phyloP scores from a whole-genome alignment of 2,888 invertebrate species.

The Aplocera efformata region DNA sequence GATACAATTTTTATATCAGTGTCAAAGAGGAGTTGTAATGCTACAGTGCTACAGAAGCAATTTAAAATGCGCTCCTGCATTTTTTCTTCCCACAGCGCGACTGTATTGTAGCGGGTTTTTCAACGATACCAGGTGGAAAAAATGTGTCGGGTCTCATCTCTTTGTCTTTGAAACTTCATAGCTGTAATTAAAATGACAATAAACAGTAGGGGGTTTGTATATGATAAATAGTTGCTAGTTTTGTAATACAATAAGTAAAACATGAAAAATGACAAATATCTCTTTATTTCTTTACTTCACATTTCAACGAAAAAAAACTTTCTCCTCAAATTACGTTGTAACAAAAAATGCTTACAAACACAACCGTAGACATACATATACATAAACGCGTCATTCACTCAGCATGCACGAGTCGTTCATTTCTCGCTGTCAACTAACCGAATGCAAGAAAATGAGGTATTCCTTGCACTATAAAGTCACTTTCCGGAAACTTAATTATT shows the following conservation, averaged over 20 bases:
- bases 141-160: too few species aligned
- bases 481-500: slow-evolving; percentile 1
- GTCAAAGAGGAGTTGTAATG: too few species aligned
- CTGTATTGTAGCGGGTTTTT: too few species aligned
- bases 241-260: slow-evolving; percentile 36
- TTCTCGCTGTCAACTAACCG: slow-evolving; percentile 5
- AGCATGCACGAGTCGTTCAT: slow-evolving; percentile 2
- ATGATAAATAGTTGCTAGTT: too few species aligned
- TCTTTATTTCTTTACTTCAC: slow-evolving; percentile 37
- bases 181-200: too few species aligned
- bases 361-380: slow-evolving; percentile 54
- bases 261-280: slow-evolving; percentile 46
- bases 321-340: slow-evolving; percentile 56
- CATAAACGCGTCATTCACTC: slow-evolving; percentile 20
- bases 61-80: too few species aligned
- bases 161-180: too few species aligned
- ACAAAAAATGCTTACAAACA: slow-evolving; percentile 62
- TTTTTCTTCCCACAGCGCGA: too few species aligned
- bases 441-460: background rate
- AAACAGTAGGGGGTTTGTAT: too few species aligned
- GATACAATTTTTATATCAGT: too few species aligned
- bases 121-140: too few species aligned
- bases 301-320: slow-evolving; percentile 53
- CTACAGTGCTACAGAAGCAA: too few species aligned
- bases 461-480: slow-evolving; percentile 9